Conservation (phyloP, 2,888 invertebrate species). For the Diarsia brunnea region DNA sequence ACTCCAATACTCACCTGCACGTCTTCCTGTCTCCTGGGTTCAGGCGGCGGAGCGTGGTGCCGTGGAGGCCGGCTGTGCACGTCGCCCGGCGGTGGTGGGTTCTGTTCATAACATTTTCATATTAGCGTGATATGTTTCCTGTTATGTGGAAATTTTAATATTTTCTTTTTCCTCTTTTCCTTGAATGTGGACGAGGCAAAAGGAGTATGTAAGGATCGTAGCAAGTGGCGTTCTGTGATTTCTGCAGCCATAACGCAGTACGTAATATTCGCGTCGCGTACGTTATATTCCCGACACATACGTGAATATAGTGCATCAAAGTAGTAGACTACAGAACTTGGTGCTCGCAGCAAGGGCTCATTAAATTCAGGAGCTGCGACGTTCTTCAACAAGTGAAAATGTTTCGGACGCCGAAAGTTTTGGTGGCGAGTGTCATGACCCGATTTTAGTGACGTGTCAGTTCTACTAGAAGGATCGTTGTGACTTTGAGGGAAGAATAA, state of each 20-base stretch:
- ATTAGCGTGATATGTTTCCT: no score
- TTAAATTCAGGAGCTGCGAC: neutral
- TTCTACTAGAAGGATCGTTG: neutral
- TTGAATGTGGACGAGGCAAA: no score
- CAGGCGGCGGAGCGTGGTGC: slow-evolving; percentile 79
- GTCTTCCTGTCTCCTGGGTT: slow-evolving; percentile 81
- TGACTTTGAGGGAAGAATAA: no score
- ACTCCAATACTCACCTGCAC: slow-evolving; percentile 75
- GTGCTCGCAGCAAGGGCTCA: neutral
- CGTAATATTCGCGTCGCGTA: no score
- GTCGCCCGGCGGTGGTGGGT: slow-evolving; percentile 75
- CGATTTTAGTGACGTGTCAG: neutral
- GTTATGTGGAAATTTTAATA: no score
- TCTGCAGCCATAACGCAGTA: no score
- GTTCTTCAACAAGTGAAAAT: neutral
- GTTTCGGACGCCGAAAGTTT: neutral
- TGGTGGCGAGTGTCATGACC: no score
- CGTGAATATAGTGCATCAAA: neutral
- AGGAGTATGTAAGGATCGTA: no score
- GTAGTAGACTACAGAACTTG: neutral
- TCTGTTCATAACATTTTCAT: slow-evolving; percentile 64
- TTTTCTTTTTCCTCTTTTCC: no score
- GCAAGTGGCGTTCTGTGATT: no score
- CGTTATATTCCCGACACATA: neutral
- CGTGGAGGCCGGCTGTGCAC: slow-evolving; percentile 76